Evolutionary conservation across 2,113 vertebrate species (phyloP), one percentile per base, ranked within the genome.

Genomic region (Balaeniceps rex): DNA sequence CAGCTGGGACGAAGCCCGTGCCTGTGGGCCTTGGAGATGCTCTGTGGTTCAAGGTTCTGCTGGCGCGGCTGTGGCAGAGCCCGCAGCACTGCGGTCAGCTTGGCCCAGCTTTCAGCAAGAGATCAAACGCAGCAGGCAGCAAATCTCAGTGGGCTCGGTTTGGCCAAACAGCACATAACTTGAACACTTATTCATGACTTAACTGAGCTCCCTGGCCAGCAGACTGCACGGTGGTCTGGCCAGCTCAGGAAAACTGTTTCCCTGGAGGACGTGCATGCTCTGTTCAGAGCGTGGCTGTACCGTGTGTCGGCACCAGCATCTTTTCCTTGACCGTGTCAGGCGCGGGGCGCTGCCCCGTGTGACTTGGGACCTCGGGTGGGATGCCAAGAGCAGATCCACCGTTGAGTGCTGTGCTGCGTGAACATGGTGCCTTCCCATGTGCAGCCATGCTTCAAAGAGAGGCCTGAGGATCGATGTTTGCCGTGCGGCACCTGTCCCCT

Each of bases 401-500:
- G 9, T 14, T 2, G 4, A 51, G 58, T 28, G 5, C 58, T 9
- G 34, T 8, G 44, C 75, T 61, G 57, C 2, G 1, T 36, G 26
- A 77, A 18, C 1, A 2, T 1, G 5, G 25, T 23, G 26, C 74
- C 42, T 61, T 36, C 47, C 54, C 7, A 1, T 7, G 42, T 6
- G 19, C 44, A 61, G 14, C 57, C 3, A 3, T 24, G 26, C 57
- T 31, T 49, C 34, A 23, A 21, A 29, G 33, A 29, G 29, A 31
- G 34, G 44, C 74, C 21, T 49, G 57, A 25, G 75, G 57, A 24
- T 31, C 4, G 3, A 38, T 18, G n/a, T 19, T 36, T 13, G 42
- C 55, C 19, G 10, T 4, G 14, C 0, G 2, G 19, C 4, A 5
- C 17, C 52, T 11, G 19, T 51, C 9, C 55, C 28, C 11, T 0